Percentiles rank a stretch among this genome's conserved stretches.
Conservation (phyloP, 2,797 vertebrate genomes). For the Gallinago stenura region DNA sequence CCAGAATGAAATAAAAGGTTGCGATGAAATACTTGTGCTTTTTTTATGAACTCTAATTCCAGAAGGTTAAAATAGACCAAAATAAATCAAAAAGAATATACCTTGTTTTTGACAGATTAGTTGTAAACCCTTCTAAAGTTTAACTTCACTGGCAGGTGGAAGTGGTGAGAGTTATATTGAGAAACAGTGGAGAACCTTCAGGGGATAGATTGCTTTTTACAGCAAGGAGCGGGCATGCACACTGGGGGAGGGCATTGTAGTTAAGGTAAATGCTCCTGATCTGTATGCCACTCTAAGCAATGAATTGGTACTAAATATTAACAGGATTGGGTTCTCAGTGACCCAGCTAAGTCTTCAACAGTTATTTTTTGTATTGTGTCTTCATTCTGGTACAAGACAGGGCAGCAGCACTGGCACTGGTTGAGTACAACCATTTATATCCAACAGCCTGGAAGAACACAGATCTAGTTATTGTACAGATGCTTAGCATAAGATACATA, state of each 20-base stretch:
- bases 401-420: neutral
- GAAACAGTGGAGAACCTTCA: neutral
- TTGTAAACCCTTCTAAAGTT: neutral
- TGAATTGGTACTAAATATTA: neutral
- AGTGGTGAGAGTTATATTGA: neutral
- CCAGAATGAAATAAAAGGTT: neutral
- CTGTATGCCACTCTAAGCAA: neutral
- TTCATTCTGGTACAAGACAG: neutral
- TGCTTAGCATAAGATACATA: neutral
- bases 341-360: neutral
- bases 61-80: neutral
- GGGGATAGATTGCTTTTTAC: neutral
- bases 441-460: neutral
- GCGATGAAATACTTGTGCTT: neutral
- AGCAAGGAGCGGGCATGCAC: neutral
- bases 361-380: neutral
- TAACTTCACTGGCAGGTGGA: neutral
- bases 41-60: neutral
- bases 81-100: neutral
- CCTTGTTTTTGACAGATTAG: neutral
- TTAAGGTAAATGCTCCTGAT: neutral
- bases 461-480: neutral
- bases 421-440: neutral
- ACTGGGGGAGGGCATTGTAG: neutral
- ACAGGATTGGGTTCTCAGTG: neutral